Evolutionary conservation across 2,113 vertebrate species (phyloP).

Genomic region (Galbula dea): DNA sequence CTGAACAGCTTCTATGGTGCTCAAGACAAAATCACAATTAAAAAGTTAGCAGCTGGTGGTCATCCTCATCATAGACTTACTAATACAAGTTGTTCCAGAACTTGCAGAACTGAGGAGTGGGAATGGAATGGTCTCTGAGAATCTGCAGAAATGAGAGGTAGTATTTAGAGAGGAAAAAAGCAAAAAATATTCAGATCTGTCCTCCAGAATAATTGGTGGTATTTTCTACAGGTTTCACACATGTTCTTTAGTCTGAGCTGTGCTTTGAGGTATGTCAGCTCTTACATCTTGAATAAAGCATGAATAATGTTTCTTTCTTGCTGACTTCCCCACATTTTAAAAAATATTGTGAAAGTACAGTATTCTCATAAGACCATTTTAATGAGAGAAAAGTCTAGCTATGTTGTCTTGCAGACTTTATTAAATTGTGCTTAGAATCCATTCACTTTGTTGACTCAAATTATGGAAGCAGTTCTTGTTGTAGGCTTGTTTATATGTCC

Average conservation of each 20-base stretch:
- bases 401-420: background rate
- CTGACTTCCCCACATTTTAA: background rate
- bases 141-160: background rate
- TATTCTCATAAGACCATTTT: background rate
- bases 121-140: background rate
- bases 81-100: background rate
- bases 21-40: background rate
- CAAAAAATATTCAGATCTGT: background rate
- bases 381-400: background rate
- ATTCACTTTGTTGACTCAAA: slow-evolving; percentile 31
- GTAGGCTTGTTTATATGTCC: slow-evolving; percentile 32
- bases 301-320: background rate
- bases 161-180: background rate
- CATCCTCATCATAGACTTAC: background rate
- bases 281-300: slow-evolving; percentile 17
- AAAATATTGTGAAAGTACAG: background rate
- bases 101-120: background rate
- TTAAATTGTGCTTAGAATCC: background rate
- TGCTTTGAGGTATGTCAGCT: background rate
- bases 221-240: background rate
- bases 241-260: background rate
- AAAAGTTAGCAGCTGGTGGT: background rate
- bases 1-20: background rate
- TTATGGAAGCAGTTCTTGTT: slow-evolving; percentile 29
- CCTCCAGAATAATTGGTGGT: background rate